Base-by-base conservation (phyloP, 2,113 vertebrate genomes). In the Thamnaconus septentrionalis region DNA sequence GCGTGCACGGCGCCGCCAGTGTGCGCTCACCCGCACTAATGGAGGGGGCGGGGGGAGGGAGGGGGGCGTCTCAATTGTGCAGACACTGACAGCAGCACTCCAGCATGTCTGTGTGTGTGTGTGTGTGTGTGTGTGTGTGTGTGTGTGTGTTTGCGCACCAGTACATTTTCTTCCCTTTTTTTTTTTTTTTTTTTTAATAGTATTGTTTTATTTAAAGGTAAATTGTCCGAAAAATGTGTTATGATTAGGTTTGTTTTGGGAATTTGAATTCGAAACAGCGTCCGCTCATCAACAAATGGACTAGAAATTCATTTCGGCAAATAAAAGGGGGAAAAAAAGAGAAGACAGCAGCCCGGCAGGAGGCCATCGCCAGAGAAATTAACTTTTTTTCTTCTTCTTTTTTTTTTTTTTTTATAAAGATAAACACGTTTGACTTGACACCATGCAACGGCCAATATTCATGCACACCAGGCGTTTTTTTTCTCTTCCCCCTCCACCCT, bases 11-110 rank as follows among this genome's bases (percentile, higher is more conserved):
- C 75, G 74, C 63, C 62, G 68, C 76, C 64, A 31, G 69, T 77
- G 78, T 67, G 76, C 67, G 75, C 18, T 82, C 80, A 80, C 71
- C 81, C 80, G 75, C 75, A 65, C 69, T 85, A 86, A 86, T 76
- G 61, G 74, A 81, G 67, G 69, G 67, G 68, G 61, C 2, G 18
- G 18, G 18, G 18, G 18, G 18, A 2, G 18, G 2, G 18, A 31
- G 18, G 18, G 18, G 18, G 76, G 81, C 56, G 41, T 82, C 79
- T 81, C 47, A 73, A 71, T 60, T 49, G 80, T 31, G 18, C 18
- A 76, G 63, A 46, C 75, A 56, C 63, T 59, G 69, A 78, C 75
- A 84, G 66, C 63, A 77, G 54, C 67, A 66, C 64, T 77, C 58
- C 44, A 69, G 6, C 39, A 45, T 0, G 47, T 7, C 39, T 5